Conservation (phyloP, 2,797 vertebrate species). For the Otus scops region DNA sequence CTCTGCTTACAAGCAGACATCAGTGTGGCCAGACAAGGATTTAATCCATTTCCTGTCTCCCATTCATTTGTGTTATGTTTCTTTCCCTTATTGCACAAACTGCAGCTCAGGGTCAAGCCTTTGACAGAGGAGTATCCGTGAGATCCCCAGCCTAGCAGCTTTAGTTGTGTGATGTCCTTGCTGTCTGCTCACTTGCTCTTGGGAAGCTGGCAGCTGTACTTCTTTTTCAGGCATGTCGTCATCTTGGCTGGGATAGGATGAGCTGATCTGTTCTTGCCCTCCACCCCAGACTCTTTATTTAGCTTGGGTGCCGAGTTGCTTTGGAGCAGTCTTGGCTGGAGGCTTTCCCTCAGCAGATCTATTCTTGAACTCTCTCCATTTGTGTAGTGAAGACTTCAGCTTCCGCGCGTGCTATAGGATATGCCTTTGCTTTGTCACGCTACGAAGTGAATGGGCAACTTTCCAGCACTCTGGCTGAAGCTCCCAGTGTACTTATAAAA, state of each 20-base stretch:
- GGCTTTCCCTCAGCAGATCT: neutral
- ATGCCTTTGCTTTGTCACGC: neutral
- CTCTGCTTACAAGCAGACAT: neutral
- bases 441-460: accelerated
- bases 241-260: neutral
- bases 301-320: slow-evolving; percentile 14
- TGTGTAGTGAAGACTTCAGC: neutral
- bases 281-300: neutral
- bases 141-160: neutral
- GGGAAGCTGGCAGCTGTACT: neutral
- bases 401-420: neutral
- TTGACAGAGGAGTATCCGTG: neutral
- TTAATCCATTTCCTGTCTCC: slow-evolving; percentile 31
- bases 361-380: neutral
- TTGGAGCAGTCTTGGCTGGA: neutral
- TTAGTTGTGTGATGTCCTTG: neutral
- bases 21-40: neutral
- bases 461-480: neutral
- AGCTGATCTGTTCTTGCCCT: neutral
- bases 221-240: neutral
- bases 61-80: neutral
- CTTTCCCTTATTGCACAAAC: neutral
- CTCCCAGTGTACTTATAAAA: neutral
- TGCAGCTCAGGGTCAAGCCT: neutral
- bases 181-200: neutral